These are phyloP conservation scores for Oryzias melastigma DNA, from an alignment of 2,113 vertebrate genomes.

Conservation along the genomic window DNA sequence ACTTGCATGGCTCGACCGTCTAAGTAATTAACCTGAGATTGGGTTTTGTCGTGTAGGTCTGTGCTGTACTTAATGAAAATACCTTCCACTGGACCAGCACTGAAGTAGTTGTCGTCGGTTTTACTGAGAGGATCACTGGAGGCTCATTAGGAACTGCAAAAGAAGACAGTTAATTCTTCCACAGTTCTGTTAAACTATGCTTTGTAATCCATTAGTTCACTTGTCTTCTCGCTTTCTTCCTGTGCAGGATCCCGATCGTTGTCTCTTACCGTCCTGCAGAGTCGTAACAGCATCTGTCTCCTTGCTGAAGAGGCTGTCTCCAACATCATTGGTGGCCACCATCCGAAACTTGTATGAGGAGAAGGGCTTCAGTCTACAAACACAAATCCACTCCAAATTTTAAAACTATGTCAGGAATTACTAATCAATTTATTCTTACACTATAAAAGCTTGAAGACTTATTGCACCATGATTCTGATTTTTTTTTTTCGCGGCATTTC, in stretches of 20 bases:
- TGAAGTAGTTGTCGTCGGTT: conserved; percentile 91
- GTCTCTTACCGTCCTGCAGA: conserved; percentile 91
- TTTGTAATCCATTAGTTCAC: conserved; percentile 3
- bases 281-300: conserved; percentile 91
- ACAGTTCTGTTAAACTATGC: background rate
- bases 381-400: conserved; percentile 13
- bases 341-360: conserved; percentile 94
- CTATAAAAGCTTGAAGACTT: background rate
- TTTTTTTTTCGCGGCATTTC: no score
- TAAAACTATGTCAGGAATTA: background rate
- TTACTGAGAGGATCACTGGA: conserved; percentile 85
- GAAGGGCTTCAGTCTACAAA: conserved; percentile 87
- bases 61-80: conserved; percentile 21
- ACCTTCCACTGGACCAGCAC: conserved; percentile 97
- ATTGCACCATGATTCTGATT: no score
- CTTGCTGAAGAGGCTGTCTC: conserved; percentile 86
- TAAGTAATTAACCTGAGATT: conserved; percentile 11
- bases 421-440: background rate
- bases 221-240: background rate
- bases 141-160: conserved; percentile 88
- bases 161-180: background rate
- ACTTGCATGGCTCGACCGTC: no score
- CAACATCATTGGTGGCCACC: conserved; percentile 94
- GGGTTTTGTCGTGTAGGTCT: conserved; percentile 1
- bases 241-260: background rate